Percentiles rank a stretch among this genome's conserved stretches.
These are phyloP conservation scores for Thunnus maccoyii DNA, from an alignment of 2,113 vertebrate species.

Conservation along the genomic window DNA sequence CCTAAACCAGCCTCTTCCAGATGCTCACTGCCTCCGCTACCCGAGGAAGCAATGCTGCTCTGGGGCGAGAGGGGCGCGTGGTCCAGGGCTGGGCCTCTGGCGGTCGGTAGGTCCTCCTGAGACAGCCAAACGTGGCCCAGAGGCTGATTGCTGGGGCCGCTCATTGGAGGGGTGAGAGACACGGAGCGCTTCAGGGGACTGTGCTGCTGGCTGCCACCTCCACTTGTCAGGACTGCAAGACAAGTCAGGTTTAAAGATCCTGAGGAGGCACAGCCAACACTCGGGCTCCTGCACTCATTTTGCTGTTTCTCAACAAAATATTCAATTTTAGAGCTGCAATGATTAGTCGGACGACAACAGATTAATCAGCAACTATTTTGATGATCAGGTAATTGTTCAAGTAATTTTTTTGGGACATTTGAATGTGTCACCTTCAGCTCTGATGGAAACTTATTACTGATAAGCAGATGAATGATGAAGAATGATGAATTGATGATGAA, in stretches of 20 bases:
- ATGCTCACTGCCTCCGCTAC: conserved; percentile 98
- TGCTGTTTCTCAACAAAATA: no score
- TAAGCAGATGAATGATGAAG: no score
- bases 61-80: conserved; percentile 98
- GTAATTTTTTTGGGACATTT: no score
- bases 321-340: no score
- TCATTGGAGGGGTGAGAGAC: conserved; percentile 99
- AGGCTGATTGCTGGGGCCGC: conserved; percentile 92
- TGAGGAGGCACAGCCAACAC: no score
- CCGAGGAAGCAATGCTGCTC: conserved; percentile 99
- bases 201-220: conserved; percentile 88
- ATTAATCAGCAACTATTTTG: no score
- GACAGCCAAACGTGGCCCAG: conserved; percentile 99
- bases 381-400: no score
- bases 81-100: conserved; percentile 92
- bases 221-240: conserved; percentile 90
- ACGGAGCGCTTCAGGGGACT: conserved; percentile 99
- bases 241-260: conserved; percentile 32
- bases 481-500: no score
- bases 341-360: no score
- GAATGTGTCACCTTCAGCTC: no score
- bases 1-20: conserved; percentile 92
- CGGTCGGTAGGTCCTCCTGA: conserved; percentile 96
- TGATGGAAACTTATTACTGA: no score
- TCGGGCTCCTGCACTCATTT: no score